Conservation (phyloP, 2,113 vertebrate genomes). For the Mugil cephalus region DNA sequence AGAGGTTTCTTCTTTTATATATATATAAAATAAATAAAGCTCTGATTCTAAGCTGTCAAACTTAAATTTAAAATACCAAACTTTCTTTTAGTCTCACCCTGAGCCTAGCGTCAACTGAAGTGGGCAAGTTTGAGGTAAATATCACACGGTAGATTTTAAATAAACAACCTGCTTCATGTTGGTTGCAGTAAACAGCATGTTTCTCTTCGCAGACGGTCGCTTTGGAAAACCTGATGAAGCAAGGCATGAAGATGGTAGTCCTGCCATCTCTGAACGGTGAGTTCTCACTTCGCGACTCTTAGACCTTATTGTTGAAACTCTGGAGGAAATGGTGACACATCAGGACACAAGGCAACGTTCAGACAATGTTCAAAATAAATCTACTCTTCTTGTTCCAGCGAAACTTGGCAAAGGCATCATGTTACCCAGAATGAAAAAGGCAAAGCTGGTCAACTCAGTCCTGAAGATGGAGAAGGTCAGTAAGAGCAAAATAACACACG, state of each 20-base stretch:
- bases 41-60: background rate
- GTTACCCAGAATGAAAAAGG: slow-evolving; percentile 48
- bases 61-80: background rate
- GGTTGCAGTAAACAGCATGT: background rate
- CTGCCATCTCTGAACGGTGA: slow-evolving; percentile 66
- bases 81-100: slow-evolving; percentile 66
- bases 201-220: slow-evolving; percentile 56
- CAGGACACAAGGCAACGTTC: no score
- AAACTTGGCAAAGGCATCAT: slow-evolving; percentile 49
- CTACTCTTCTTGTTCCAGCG: slow-evolving; percentile 39
- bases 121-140: slow-evolving; percentile 74
- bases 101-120: slow-evolving; percentile 51
- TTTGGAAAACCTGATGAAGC: background rate
- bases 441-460: slow-evolving; percentile 63
- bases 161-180: background rate
- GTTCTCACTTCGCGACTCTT: slow-evolving; percentile 4
- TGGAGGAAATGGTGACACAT: no score
- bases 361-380: no score
- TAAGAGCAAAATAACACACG: background rate
- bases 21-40: background rate
- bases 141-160: background rate
- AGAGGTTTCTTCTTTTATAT: no score
- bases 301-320: no score
- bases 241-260: fast-evolving
- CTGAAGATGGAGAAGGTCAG: slow-evolving; percentile 71